Conservation (phyloP, 1,140 invertebrate genomes). For the Nasonia giraulti region DNA sequence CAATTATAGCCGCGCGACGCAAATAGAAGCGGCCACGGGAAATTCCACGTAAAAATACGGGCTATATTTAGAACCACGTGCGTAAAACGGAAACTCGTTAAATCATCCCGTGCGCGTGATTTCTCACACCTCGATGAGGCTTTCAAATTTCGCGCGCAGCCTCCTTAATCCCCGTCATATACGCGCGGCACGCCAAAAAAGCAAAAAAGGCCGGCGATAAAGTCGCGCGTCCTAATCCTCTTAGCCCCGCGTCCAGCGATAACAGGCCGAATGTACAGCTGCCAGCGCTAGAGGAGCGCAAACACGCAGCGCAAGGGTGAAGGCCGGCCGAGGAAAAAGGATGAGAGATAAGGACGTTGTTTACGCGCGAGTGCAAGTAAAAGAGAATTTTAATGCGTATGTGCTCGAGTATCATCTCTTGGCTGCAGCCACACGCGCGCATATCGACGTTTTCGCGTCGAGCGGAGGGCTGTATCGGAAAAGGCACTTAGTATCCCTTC, state of each 20-base stretch:
- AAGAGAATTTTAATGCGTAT: background rate
- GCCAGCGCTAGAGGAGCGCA: background rate
- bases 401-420: too few species aligned
- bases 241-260: constrained; percentile 49
- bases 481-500: background rate
- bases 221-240: constrained; percentile 62
- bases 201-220: constrained; percentile 49
- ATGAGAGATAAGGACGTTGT: background rate
- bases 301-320: constrained; percentile 44
- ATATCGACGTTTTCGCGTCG: too few species aligned
- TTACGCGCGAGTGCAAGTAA: background rate
- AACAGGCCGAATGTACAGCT: background rate
- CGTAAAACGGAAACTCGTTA: too few species aligned
- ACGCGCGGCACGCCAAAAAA: background rate
- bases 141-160: background rate
- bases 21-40: background rate
- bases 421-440: too few species aligned
- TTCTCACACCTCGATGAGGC: background rate
- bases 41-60: constrained; percentile 16
- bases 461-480: background rate
- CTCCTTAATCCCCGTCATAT: constrained; percentile 15
- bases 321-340: background rate
- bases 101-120: too few species aligned
- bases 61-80: background rate
- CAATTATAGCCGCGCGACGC: background rate